These are phyloP conservation scores for Melieria omissa DNA, from an alignment of 2,888 invertebrate species.

Conservation along the genomic window DNA sequence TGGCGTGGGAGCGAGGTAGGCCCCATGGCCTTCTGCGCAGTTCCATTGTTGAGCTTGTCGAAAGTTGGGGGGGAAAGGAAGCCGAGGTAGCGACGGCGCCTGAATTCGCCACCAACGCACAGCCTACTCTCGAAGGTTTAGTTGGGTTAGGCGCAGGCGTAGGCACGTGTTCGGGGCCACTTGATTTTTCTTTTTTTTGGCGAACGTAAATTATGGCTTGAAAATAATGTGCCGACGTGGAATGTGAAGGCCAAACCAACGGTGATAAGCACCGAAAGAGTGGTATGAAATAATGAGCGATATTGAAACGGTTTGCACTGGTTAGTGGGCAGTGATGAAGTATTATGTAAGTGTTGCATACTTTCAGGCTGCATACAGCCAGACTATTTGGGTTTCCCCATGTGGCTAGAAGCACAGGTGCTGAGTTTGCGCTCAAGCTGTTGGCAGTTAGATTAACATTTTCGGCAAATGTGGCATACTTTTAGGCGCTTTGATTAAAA, in stretches of 20 bases:
- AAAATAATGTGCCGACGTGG: not conserved
- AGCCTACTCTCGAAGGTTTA: not conserved
- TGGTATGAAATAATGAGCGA: no score
- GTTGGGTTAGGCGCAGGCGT: not conserved
- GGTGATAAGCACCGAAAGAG: no score
- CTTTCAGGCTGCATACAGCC: not conserved
- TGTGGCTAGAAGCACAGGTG: not conserved
- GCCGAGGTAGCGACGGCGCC: not conserved
- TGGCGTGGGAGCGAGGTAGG: not conserved
- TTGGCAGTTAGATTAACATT: no score
- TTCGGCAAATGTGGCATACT: no score
- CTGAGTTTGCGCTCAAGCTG: no score
- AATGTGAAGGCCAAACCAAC: no score
- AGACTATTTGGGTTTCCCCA: not conserved
- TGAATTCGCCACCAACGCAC: not conserved
- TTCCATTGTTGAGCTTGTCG: not conserved
- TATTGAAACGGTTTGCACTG: no score
- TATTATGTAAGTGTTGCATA: not conserved
- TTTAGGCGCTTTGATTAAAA: no score
- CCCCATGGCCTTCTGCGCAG: not conserved
- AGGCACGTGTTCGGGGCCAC: not conserved
- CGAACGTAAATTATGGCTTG: not conserved
- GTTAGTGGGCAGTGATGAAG: no score
- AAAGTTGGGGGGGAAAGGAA: not conserved
- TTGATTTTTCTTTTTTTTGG: not conserved